A percentile compares a stretch with the other conserved stretches of the same genome.
Evolutionary conservation across 2,888 invertebrate species (phyloP).

Genomic region (Heteromyza rotundicornis): DNA sequence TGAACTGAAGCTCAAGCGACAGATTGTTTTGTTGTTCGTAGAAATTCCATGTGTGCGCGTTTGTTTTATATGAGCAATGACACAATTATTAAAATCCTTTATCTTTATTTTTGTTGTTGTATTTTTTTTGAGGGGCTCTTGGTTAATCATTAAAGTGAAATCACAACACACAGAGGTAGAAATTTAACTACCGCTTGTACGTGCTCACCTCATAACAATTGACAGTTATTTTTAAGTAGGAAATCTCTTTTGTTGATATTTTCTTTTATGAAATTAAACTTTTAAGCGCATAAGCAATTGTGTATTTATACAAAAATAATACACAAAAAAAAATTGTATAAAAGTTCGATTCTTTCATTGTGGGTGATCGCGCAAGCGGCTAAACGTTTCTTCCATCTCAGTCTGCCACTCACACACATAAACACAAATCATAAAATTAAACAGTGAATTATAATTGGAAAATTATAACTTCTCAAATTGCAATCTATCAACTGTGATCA

Average conservation of each 20-base stretch:
- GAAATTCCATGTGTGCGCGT: too few species aligned
- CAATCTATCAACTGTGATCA: constrained; percentile 39
- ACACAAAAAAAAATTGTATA: too few species aligned
- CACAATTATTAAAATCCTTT: constrained; percentile 27
- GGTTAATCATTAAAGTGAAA: constrained; percentile 26
- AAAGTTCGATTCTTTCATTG: too few species aligned
- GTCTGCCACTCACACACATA: too few species aligned
- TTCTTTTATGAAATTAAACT: too few species aligned
- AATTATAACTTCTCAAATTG: constrained; percentile 45
- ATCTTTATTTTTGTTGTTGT: constrained; percentile 11
- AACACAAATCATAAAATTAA: constrained; percentile 21
- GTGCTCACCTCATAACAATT: too few species aligned
- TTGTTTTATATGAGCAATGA: constrained; percentile 23
- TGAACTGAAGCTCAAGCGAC: background rate
- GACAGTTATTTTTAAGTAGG: background rate
- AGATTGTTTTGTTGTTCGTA: background rate
- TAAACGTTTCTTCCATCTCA: too few species aligned
- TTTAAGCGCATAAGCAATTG: too few species aligned
- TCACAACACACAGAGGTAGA: too few species aligned
- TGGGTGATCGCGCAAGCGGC: too few species aligned
- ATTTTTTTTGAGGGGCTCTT: background rate
- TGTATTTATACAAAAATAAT: too few species aligned
- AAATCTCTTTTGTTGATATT: background rate
- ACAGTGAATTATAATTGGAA: constrained; percentile 49
- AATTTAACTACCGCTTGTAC: too few species aligned